A percentile compares a stretch with the other conserved stretches of the same genome.
phyloP scores from a whole-genome alignment of 2,888 invertebrate species.

The Zootermopsis nevadensis region DNA sequence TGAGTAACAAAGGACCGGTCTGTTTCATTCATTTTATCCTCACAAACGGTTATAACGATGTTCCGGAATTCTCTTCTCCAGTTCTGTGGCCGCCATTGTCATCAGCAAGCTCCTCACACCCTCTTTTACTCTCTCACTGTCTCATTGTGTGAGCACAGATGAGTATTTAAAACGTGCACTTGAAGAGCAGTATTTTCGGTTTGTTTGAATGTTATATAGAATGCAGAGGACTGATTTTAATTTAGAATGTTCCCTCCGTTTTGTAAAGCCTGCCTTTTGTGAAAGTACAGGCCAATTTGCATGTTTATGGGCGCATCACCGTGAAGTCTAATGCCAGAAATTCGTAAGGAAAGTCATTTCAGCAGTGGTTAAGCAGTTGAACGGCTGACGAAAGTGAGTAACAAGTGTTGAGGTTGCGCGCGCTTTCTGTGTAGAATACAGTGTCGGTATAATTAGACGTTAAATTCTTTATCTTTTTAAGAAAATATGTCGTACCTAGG shows the following conservation, averaged over 20 bases:
- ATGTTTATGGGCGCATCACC: neutral
- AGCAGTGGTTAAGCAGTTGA: neutral
- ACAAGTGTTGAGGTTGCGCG: no score
- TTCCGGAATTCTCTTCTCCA: neutral
- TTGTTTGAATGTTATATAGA: neutral
- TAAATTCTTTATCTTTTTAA: no score
- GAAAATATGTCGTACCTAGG: no score
- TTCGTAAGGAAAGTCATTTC: neutral
- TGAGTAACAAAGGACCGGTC: neutral
- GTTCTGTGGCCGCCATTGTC: neutral
- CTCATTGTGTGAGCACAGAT: neutral
- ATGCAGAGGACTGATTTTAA: slow-evolving; percentile 16
- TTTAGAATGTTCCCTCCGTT: slow-evolving; percentile 7
- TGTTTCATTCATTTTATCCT: neutral
- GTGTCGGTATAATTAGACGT: no score
- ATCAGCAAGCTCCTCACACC: neutral
- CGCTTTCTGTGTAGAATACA: no score
- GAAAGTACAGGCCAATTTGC: neutral
- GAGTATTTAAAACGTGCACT: neutral
- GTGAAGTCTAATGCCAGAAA: neutral
- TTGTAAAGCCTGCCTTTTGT: neutral
- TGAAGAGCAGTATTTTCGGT: neutral
- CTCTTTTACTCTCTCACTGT: neutral
- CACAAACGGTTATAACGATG: neutral
- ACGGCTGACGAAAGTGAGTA: neutral